A percentile compares a stretch with the other conserved stretches of the same genome.
Conservation (phyloP, 2,113 vertebrate species). For the Athene noctua region DNA sequence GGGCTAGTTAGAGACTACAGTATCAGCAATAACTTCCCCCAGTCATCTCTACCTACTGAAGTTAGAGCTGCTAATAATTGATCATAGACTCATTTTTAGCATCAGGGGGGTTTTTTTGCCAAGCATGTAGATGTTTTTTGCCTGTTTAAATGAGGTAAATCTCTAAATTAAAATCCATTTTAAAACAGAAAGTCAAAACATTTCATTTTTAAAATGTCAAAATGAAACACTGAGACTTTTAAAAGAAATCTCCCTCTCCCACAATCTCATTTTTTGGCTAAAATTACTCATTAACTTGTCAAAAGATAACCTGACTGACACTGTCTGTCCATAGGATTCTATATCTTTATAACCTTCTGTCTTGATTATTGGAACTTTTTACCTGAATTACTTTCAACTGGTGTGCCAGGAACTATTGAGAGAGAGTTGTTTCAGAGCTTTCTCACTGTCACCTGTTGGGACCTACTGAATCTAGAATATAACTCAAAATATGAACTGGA, state of each 20-base stretch:
- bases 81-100: neutral
- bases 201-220: neutral
- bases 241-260: neutral
- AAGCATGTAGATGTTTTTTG: neutral
- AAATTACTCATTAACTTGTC: neutral
- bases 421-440: neutral
- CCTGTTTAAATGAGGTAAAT: neutral
- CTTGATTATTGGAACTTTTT: neutral
- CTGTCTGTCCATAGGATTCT: neutral
- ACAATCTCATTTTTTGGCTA: neutral
- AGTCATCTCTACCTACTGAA: neutral
- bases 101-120: accelerated
- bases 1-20: neutral
- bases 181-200: neutral
- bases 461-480: neutral
- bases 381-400: neutral
- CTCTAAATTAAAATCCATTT: neutral
- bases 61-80: neutral
- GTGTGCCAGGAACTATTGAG: neutral
- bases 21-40: neutral
- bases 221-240: neutral
- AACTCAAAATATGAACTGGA: neutral
- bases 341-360: neutral
- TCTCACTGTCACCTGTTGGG: neutral
- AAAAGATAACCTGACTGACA: neutral